Base-by-base conservation (phyloP, 2,113 vertebrate species). In the Trematomus loennbergii region DNA sequence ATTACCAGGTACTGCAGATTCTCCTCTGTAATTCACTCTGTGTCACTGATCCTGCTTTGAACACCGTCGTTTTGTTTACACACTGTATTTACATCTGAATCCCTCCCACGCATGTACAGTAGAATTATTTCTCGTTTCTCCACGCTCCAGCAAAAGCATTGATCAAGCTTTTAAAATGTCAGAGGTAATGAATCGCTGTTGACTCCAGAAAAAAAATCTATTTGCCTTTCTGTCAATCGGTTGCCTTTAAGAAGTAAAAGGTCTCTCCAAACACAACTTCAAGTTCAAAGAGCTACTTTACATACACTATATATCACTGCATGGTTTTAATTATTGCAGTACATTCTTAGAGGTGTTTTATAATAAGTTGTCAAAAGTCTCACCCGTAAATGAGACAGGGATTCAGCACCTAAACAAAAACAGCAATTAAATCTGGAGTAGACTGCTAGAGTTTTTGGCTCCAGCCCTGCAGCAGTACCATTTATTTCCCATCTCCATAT, bases 151-250 rank as follows among this genome's bases (percentile, higher is more conserved):
- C 57, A 33, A 67, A 46, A 75, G 18, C 45, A 76, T 74, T 75
- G 55, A 82, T 83, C 54, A 63, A 20, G n/a, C 70, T 8, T 74
- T 84, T 81, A 52, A 82, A 86, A 88, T 85, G 82, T 88, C 78
- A 84, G 18, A 45, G 4, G 20, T 82, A 67, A 74, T 78, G 66
- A 68, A 79, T 75, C 45, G 70, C 61, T 78, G 70, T 67, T 77
- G 58, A 68, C 60, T 33, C 33, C 29, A 72, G 60, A 65, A 58
- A 12, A n/a, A 45, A 66, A 72, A 70, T 76, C 64, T 43, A 29
- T 81, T 60, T 11, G 64, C 49, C 59, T 25, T 54, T n/a, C 57
- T 54, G 29, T 55, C 74, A 29, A 9, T 53, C 40, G n/a, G 29
- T 43, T 4, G 53, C 12, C 69, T 57, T 57, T 5, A n/a, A n/a